Base-by-base conservation (phyloP, 2,113 vertebrate genomes). In the Pseudonaja textilis region DNA sequence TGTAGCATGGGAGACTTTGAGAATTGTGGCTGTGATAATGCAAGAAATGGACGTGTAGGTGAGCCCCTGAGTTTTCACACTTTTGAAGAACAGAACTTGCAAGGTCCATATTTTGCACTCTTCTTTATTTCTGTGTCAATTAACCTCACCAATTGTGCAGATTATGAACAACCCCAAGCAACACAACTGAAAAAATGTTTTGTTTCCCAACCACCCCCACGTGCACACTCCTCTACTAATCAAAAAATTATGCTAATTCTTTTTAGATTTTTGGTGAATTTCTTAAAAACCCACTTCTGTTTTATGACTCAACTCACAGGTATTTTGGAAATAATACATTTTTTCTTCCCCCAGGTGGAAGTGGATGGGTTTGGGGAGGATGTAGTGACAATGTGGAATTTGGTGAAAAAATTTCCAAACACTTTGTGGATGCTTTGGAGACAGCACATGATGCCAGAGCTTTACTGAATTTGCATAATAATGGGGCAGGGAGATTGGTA, bases 291-390 rank as follows among this genome's bases (percentile, higher is more conserved):
- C 50, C 6, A n/a, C 25, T 7, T 50, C 55, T 39, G 11, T 50
- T 69, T 45, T 26, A 54, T 89, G n/a, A 8, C 39, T 52, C 55
- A 85, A 11, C 34, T 16, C 2, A 86, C 25, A 85, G 55, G 34
- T 34, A 69, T 69, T 91, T 91, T 52, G 23, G 9, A 56, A 92
- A 88, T 9, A 0, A 0, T 3, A 42, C 1, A 0, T 50, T 89
- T 95, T 89, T 95, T 91, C 1, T 26, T 12, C 69, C 25, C 90
- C 1, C 94, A 99, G 99, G 99, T 90, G 99, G 99, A 87, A 98
- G 97, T 93, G 99, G 99, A 18, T 99, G 99, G 99, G 98, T 99
- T 92, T 99, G 99, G 99, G 99, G 99, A 96, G 99, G 99, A 85
- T 99, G 99, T 97, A 99, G 99, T 5, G 99, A 99, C 96, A 99